Conservation (phyloP, 2,113 vertebrate species). For the Callipepla californica region DNA sequence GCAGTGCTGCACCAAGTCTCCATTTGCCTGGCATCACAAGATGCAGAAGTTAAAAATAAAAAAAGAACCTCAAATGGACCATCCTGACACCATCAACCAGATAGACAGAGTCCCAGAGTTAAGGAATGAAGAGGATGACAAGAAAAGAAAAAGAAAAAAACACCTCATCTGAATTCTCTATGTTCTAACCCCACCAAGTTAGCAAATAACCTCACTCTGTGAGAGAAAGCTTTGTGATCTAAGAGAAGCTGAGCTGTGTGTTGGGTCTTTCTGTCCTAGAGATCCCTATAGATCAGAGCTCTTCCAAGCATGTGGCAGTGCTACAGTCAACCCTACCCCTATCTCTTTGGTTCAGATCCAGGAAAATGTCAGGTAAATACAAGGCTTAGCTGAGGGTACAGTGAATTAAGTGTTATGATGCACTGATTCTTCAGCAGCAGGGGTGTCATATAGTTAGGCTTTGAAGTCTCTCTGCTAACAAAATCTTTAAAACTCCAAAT, state of each 20-base stretch:
- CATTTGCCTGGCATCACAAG: neutral
- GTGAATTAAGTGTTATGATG: neutral
- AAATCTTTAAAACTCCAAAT: neutral
- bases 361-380: neutral
- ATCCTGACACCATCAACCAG: neutral
- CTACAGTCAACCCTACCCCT: neutral
- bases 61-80: neutral
- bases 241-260: neutral
- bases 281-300: neutral
- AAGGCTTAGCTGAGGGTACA: neutral
- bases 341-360: neutral
- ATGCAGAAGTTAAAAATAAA: neutral
- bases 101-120: neutral
- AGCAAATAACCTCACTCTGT: neutral
- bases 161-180: neutral
- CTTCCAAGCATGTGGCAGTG: neutral
- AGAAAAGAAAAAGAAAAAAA: neutral
- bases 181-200: neutral
- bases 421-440: neutral
- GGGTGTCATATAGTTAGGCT: neutral
- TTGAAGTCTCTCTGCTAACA: neutral
- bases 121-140: neutral
- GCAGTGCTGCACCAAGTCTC: neutral
- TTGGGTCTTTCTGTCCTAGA: neutral
- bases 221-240: neutral